Conservation (phyloP, 2,888 invertebrate genomes). For the Athalia cordata region DNA sequence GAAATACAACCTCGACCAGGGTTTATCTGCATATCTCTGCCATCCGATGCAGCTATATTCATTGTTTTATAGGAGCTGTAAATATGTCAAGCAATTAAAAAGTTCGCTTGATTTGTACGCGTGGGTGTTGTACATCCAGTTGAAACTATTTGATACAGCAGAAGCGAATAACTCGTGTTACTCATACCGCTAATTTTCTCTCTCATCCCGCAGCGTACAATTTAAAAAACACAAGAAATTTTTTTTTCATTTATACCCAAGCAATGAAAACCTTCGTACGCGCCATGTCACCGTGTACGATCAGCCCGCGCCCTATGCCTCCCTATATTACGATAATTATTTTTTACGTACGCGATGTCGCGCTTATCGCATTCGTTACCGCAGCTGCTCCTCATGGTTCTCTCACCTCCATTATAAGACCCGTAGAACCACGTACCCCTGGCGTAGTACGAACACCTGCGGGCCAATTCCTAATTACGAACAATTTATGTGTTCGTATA, state of each 20-base stretch:
- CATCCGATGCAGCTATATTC: constrained; percentile 58
- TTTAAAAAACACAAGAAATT: too few relatives aligned
- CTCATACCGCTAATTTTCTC: background rate
- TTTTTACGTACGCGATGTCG: background rate
- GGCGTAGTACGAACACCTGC: constrained; percentile 7
- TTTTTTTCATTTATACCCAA: too few relatives aligned
- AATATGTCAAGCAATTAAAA: constrained; percentile 68
- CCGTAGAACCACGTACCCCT: background rate
- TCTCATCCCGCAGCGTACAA: background rate
- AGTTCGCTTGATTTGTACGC: constrained; percentile 61
- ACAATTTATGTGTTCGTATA: background rate
- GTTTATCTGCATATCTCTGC: constrained; percentile 46
- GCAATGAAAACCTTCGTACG: too few relatives aligned
- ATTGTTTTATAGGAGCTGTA: constrained; percentile 70
- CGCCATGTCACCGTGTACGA: too few relatives aligned
- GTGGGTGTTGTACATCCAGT: constrained; percentile 55
- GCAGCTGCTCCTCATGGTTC: constrained; percentile 27
- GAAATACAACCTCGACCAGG: constrained; percentile 56
- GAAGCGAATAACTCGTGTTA: too few relatives aligned
- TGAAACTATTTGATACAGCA: too few relatives aligned
- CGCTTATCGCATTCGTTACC: constrained; percentile 12
- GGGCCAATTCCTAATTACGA: background rate
- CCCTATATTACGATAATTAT: too few relatives aligned
- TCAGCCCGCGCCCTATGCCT: too few relatives aligned
- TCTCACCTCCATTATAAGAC: background rate